A percentile compares a stretch with the other conserved stretches of the same genome.
Evolutionary conservation across 2,113 vertebrate genomes (phyloP).

Genomic region (Dicrurus megarhynchus): DNA sequence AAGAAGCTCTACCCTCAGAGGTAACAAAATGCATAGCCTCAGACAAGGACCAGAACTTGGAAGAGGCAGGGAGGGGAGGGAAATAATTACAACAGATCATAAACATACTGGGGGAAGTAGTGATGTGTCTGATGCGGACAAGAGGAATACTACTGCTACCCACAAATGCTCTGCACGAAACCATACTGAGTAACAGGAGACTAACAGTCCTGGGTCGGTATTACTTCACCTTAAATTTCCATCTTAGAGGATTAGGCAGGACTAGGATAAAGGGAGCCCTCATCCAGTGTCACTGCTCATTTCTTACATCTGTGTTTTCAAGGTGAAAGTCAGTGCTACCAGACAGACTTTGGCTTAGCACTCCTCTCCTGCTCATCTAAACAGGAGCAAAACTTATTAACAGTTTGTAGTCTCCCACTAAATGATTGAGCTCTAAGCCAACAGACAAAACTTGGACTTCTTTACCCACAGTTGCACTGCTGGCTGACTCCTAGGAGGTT

Average conservation of each 20-base stretch:
- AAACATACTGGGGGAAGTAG: background rate
- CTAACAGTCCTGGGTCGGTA: accelerated
- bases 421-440: background rate
- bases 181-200: background rate
- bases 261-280: background rate
- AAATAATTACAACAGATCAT: background rate
- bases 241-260: background rate
- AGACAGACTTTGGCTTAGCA: background rate
- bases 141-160: background rate
- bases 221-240: background rate
- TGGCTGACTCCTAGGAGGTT: background rate
- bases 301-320: background rate
- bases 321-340: background rate
- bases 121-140: accelerated
- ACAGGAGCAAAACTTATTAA: background rate
- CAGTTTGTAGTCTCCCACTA: background rate
- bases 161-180: background rate
- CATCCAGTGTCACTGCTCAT: background rate
- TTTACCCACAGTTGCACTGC: background rate
- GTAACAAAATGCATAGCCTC: background rate
- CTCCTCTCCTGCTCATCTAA: background rate
- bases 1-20: background rate
- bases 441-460: background rate
- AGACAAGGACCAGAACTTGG: background rate
- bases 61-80: accelerated